Conservation (phyloP, 1,140 invertebrate genomes). For the Zaprionus tsacasi region DNA sequence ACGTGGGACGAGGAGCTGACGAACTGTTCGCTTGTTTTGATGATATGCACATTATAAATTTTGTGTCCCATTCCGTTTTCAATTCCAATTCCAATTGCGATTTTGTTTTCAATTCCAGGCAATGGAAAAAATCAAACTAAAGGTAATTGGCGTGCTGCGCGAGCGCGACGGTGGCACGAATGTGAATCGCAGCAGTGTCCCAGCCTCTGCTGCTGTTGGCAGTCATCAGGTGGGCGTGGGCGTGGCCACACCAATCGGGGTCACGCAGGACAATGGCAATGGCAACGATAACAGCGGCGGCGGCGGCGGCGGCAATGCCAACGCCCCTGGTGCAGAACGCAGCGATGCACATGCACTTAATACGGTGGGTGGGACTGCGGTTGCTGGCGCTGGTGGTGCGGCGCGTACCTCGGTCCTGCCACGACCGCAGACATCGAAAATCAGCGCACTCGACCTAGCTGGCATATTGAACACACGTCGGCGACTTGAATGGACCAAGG, state of each 20-base stretch:
- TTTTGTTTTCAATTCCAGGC: slow-evolving; percentile 51
- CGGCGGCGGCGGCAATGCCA: slow-evolving; percentile 25
- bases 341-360: slow-evolving; percentile 41
- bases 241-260: slow-evolving; percentile 64
- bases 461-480: slow-evolving; percentile 76
- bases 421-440: slow-evolving; percentile 72
- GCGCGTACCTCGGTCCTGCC: slow-evolving; percentile 68
- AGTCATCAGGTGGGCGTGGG: slow-evolving; percentile 73
- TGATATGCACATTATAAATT: slow-evolving; percentile 41
- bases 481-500: slow-evolving; percentile 79
- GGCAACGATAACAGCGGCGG: slow-evolving; percentile 35
- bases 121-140: slow-evolving; percentile 82
- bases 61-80: slow-evolving; percentile 14
- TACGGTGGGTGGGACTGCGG: slow-evolving; percentile 16
- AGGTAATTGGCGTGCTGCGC: slow-evolving; percentile 79
- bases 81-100: not conserved
- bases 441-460: slow-evolving; percentile 75
- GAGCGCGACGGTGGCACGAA: slow-evolving; percentile 74
- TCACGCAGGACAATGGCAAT: slow-evolving; percentile 73
- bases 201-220: slow-evolving; percentile 30
- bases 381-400: slow-evolving; percentile 44
- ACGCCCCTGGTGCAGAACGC: slow-evolving; percentile 61
- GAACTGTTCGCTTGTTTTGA: slow-evolving; percentile 32
- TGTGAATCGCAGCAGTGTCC: slow-evolving; percentile 59
- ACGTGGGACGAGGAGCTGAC: slow-evolving; percentile 26